Evolutionary conservation across 2,888 invertebrate species (phyloP), one percentile per base, ranked within the genome.

Genomic region (Apotomis turbidana): DNA sequence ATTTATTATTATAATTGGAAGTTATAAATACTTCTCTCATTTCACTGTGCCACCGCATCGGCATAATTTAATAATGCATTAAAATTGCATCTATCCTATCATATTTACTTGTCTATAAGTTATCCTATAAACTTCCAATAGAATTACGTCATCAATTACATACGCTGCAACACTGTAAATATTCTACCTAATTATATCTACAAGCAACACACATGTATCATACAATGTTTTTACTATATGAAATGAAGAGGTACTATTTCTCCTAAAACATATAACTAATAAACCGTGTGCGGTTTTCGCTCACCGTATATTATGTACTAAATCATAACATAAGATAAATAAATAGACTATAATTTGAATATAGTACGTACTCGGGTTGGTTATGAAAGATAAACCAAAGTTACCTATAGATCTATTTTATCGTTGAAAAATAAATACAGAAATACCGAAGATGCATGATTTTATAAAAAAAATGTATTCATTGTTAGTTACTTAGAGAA

Each of bases 11-110:
- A 27, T 27, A 27, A 27, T 27, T 27, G 27, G 27, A 27, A 27
- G 27, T 27, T 27, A 27, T 27, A 27, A 54, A 12, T 46, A 66
- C 66, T 66, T 66, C 55, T 36, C 66, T 61, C 46, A 15, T 38
- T 55, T 46, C 55, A 49, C 61, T 13, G 54, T 3, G 36, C 10
- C 10, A 54, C 12, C 44, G 27, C 10, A 54, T 27, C 44, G 41
- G 52, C 12, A 51, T 46, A 70, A 38, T 66, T 66, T 59, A 60
- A 55, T 55, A 55, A 27, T 55, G 49, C 55, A 66, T 54, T 66
- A 60, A 55, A 61, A 49, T 61, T 61, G 66, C 60, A 66, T 61
- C 71, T 71, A 60, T 54, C 71, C 66, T 71, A 71, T 15, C 5
- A 49, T 71, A 59, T 55, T 67, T 61, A 49, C 54, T 52, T 6